Evolutionary conservation across 2,797 vertebrate genomes (phyloP).

Genomic region (Coregonus ussuriensis): DNA sequence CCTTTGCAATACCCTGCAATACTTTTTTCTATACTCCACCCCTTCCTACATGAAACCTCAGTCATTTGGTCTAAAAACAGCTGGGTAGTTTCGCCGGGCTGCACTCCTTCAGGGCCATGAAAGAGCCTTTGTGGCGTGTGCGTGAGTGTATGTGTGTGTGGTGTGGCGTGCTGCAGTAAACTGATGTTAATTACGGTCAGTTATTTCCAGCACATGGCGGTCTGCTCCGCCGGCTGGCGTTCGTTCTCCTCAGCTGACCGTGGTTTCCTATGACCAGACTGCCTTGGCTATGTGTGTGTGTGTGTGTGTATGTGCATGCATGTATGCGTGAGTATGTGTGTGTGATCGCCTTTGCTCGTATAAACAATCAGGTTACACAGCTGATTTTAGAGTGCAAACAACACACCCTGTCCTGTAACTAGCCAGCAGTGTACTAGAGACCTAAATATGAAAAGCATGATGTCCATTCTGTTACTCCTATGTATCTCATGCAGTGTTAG

Average conservation of each 20-base stretch:
- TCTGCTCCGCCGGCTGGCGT: neutral
- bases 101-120: neutral
- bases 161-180: neutral
- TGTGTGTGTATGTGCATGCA: conserved; percentile 11
- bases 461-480: conserved; percentile 18
- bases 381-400: conserved; percentile 9
- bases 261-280: conserved; percentile 6
- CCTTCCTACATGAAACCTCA: conserved; percentile 17
- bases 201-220: conserved; percentile 24
- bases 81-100: conserved; percentile 17
- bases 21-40: neutral
- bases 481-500: conserved; percentile 9
- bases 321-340: conserved; percentile 3
- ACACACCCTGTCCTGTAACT: neutral
- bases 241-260: conserved; percentile 2
- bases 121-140: neutral
- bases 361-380: conserved; percentile 7
- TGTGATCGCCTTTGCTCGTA: conserved; percentile 24
- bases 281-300: conserved; percentile 10
- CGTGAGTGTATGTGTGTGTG: neutral
- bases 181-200: conserved; percentile 10
- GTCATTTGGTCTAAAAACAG: conserved; percentile 40
- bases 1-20: neutral
- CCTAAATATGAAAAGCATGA: conserved; percentile 1
- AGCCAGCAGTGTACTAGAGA: conserved; percentile 15